phyloP scores from a whole-genome alignment of 2,888 invertebrate species.

The Morpho achilles region DNA sequence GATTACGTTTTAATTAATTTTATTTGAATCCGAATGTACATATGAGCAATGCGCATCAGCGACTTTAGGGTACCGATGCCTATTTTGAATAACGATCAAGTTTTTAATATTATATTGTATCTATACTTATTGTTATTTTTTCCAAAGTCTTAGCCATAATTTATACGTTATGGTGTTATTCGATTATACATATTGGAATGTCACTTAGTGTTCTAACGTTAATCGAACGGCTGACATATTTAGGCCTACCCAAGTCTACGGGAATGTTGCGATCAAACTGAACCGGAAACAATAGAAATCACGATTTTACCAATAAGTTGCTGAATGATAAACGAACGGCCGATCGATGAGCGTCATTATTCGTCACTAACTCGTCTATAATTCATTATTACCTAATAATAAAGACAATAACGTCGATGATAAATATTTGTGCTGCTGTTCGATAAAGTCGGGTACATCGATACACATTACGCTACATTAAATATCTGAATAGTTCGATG shows the following conservation, averaged over 20 bases:
- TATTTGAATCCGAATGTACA: not conserved
- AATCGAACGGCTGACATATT: conserved; percentile 19
- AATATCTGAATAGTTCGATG: conserved; percentile 28
- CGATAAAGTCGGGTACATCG: conserved; percentile 37
- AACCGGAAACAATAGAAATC: conserved; percentile 7
- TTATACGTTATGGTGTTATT: conserved; percentile 28
- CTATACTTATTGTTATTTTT: conserved; percentile 19
- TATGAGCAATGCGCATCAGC: conserved; percentile 4
- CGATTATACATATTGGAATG: conserved; percentile 7
- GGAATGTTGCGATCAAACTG: conserved; percentile 8
- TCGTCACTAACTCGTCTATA: conserved; percentile 48
- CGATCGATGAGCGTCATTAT: conserved; percentile 27
- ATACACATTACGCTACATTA: conserved; percentile 34
- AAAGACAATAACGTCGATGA: conserved; percentile 61
- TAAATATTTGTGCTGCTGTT: conserved; percentile 48
- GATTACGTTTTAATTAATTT: too few relatives aligned
- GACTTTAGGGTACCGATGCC: conserved; percentile 3
- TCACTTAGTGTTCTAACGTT: conserved; percentile 2
- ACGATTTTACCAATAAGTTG: conserved; percentile 6
- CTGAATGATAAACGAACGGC: conserved; percentile 12
- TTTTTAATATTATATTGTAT: conserved; percentile 7
- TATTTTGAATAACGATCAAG: conserved; percentile 1
- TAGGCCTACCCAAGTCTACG: conserved; percentile 26
- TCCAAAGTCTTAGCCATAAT: conserved; percentile 39
- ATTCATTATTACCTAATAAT: conserved; percentile 64